Evolutionary conservation across 2,113 vertebrate genomes (phyloP).

Genomic region (Sphyrna mokarran): DNA sequence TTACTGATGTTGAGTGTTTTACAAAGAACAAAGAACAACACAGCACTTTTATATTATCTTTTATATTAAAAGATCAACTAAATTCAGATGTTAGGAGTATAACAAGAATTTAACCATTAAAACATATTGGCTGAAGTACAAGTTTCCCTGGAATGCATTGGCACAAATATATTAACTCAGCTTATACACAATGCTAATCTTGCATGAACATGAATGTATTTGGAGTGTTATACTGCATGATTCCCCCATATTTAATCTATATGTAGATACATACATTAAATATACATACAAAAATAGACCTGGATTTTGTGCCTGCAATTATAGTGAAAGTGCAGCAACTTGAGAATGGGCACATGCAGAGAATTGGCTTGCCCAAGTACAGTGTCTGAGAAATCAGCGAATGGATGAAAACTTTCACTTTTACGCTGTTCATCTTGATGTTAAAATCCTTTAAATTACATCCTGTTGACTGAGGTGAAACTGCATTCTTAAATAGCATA

Average conservation of each 20-base stretch:
- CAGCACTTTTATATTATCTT: no score
- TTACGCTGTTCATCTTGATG: not conserved
- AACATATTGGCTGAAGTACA: not conserved
- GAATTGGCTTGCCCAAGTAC: not conserved
- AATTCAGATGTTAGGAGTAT: not conserved
- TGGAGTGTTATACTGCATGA: not conserved
- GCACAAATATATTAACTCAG: not conserved
- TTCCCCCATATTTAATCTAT: not conserved
- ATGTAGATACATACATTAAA: not conserved
- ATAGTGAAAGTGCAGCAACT: not conserved
- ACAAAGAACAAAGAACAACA: no score
- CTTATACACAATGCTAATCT: not conserved
- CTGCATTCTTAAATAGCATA: not conserved
- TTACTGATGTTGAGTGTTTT: not conserved
- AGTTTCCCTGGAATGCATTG: not conserved
- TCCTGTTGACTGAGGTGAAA: not conserved
- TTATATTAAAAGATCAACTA: not conserved
- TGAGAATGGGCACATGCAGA: not conserved
- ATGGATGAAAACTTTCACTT: not conserved
- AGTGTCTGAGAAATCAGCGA: not conserved
- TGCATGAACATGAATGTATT: not conserved
- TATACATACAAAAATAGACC: not conserved
- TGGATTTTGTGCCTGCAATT: not conserved
- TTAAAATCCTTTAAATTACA: not conserved
- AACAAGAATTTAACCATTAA: not conserved